Evolutionary conservation across 2,797 vertebrate genomes (phyloP).

Genomic region (Sebastes vulpes): DNA sequence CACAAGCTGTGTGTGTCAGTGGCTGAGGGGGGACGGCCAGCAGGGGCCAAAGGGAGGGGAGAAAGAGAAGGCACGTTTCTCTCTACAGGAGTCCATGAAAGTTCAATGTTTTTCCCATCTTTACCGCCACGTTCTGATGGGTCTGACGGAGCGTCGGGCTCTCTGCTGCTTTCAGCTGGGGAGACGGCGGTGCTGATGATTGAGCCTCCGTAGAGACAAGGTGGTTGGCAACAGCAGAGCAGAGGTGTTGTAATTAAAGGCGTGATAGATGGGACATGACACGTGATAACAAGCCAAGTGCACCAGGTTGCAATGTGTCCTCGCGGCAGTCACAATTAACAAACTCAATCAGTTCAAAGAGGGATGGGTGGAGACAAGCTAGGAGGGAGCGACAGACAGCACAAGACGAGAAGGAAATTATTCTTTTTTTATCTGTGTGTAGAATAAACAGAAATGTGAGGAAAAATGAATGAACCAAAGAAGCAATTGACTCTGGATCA

Average conservation of each 20-base stretch:
- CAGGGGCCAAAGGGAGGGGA: conserved; percentile 23
- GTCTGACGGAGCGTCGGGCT: conserved; percentile 27
- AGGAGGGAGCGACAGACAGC: background rate
- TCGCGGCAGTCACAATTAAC: conserved; percentile 66
- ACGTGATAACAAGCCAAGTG: conserved; percentile 62
- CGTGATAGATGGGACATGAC: conserved; percentile 69
- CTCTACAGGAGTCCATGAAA: conserved; percentile 19
- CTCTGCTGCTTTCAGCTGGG: background rate
- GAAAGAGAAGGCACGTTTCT: conserved; percentile 15
- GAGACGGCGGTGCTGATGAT: conserved; percentile 18
- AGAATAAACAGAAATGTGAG: conserved; percentile 8
- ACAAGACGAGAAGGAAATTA: background rate
- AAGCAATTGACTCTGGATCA: background rate
- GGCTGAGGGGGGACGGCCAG: background rate
- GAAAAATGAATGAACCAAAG: background rate
- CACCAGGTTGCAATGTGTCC: conserved; percentile 54
- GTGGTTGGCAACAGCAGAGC: conserved; percentile 32
- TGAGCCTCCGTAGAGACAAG: conserved; percentile 36
- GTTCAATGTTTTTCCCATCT: conserved; percentile 24
- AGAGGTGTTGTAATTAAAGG: conserved; percentile 72
- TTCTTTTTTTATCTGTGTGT: background rate
- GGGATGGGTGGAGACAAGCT: background rate
- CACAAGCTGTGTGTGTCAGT: conserved; percentile 58
- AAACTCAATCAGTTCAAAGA: conserved; percentile 60
- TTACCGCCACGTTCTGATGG: background rate